Percentiles rank a stretch among this genome's conserved stretches.
phyloP scores from a whole-genome alignment of 2,113 vertebrate genomes.

The Synchiropus splendidus region DNA sequence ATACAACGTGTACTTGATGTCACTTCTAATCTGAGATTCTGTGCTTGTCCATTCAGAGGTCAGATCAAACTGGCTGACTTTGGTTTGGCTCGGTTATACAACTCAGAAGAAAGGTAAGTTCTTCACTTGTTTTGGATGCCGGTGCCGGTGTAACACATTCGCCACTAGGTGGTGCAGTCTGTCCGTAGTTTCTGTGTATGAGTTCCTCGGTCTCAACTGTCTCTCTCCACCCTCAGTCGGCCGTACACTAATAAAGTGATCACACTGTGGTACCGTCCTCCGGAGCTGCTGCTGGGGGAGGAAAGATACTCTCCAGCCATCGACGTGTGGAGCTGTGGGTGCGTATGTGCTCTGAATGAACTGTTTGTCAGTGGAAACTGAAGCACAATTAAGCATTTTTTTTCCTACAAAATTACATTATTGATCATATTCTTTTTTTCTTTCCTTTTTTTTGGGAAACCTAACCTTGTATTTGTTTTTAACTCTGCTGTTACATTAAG shows the following conservation, averaged over 20 bases:
- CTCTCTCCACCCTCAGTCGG: conserved; percentile 69
- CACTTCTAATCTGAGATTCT: not conserved
- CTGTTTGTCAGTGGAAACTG: no score
- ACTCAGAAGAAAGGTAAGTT: conserved; percentile 91
- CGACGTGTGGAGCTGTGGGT: conserved; percentile 99
- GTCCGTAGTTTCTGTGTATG: not conserved
- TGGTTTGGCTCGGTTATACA: conserved; percentile 94
- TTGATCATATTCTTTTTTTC: no score
- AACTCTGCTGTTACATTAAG: no score
- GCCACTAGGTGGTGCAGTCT: conserved; percentile 42
- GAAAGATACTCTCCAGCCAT: conserved; percentile 96
- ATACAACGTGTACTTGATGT: no score
- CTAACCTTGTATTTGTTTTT: no score
- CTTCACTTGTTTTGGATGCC: not conserved
- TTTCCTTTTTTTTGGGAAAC: no score
- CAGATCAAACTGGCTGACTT: conserved; percentile 97
- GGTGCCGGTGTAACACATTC: no score
- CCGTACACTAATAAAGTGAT: conserved; percentile 99
- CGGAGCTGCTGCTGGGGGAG: conserved; percentile 91
- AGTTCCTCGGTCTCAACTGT: not conserved
- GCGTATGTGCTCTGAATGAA: conserved; percentile 39
- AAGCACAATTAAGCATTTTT: no score
- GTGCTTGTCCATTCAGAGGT: conserved; percentile 65
- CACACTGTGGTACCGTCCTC: conserved; percentile 96
- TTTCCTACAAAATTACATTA: no score